phyloP scores from a whole-genome alignment of 2,888 invertebrate species.

The Melanostoma scalare region DNA sequence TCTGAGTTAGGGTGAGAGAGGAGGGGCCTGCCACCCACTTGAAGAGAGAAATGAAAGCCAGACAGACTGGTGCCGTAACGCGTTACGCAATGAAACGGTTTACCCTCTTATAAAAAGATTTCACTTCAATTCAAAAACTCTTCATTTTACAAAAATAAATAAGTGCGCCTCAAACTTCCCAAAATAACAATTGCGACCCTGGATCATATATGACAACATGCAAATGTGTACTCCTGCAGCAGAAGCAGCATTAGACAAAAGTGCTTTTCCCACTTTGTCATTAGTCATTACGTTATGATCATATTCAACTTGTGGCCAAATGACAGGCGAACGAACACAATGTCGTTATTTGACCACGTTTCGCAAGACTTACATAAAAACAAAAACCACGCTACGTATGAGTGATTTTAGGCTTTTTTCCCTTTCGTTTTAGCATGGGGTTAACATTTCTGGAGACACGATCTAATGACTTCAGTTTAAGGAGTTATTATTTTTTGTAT shows the following conservation, averaged over 20 bases:
- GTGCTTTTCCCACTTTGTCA: constrained; percentile 17
- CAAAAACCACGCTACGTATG: constrained; percentile 7
- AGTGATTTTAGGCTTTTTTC: constrained; percentile 27
- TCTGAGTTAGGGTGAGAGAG: too few species aligned
- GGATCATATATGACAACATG: constrained; percentile 29
- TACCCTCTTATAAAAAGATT: too few species aligned
- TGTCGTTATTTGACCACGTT: constrained; percentile 37
- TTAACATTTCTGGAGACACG: neutral
- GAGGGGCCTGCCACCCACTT: too few species aligned
- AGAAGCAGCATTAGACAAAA: constrained; percentile 7
- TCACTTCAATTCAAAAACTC: too few species aligned
- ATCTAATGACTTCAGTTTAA: neutral
- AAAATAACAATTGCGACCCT: too few species aligned
- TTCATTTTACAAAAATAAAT: too few species aligned
- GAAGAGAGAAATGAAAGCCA: too few species aligned
- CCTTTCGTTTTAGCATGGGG: neutral
- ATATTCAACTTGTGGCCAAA: constrained; percentile 6
- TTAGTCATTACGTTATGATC: constrained; percentile 48
- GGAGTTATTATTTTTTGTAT: neutral
- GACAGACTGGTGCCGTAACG: too few species aligned
- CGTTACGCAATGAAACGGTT: too few species aligned
- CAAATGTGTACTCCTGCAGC: constrained; percentile 34
- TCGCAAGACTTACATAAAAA: constrained; percentile 52
- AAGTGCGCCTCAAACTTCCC: too few species aligned
- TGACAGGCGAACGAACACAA: neutral